Base-by-base conservation (phyloP, 2,797 vertebrate genomes). In the Aulostomus chinensis region DNA sequence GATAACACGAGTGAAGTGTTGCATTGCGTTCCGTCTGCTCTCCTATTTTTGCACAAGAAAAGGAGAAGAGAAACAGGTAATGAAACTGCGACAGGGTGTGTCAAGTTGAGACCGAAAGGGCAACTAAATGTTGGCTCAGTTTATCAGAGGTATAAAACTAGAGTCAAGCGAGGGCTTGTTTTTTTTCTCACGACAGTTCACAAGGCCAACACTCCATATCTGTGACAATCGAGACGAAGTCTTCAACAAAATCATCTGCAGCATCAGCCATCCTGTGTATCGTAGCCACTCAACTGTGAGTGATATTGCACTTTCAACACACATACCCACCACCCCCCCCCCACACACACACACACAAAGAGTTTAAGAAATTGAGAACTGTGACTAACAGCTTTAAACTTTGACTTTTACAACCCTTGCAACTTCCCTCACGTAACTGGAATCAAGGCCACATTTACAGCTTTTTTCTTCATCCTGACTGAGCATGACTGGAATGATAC, bases 211-310 rank as follows among this genome's bases (percentile, higher is more conserved):
- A 0, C 34, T 74, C 4, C 64, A 57, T 50, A 60, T 5, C 1
- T 91, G 90, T 38, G 1, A 11, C 0, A 80, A 65, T 21, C 28
- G 42, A 1, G 49, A 78, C 2, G 76, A 18, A 1, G 61, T 56
- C 2, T 10, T 10, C 0, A 39, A 88, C 65, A 68, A 18, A 64
- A 89, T 88, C 0, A 10, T 24, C 2, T 92, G 89, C 36, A 33
- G 68, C 0, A 21, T 91, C 62, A 91, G 67, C 62, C 80, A 17
- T 32, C 89, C 89, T 10, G 83, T 91, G 34, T 91, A 76, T 11
- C 81, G 66, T 38, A 86, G 89, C 43, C 9, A 18, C 46, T 62
- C 77, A 6, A 0, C 0, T 1, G 89, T 91, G 54, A 88, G 85
- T 81, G 29, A 36, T 2, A 25, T 2, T 9, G 16, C 40, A 42